Percentiles rank a stretch among this genome's conserved stretches.
These are phyloP conservation scores for Sigmodon hispidus DNA, from an alignment of 2,113 vertebrate genomes.

Conservation along the genomic window DNA sequence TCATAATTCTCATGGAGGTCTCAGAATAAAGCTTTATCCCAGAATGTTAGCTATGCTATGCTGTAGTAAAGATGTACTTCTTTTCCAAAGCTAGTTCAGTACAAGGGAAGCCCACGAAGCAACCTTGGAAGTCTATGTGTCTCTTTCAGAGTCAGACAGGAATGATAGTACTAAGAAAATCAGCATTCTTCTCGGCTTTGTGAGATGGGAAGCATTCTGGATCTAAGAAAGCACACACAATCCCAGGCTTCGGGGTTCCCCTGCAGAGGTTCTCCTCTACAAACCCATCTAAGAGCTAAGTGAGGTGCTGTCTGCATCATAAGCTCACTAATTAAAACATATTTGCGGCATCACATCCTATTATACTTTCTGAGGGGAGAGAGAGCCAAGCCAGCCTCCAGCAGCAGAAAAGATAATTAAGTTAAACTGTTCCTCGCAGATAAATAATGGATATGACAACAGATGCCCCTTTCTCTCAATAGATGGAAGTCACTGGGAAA, in stretches of 20 bases:
- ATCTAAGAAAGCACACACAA: background rate
- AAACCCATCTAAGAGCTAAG: constrained; percentile 55
- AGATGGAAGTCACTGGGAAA: constrained; percentile 67
- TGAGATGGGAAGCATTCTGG: background rate
- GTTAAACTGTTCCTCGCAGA: constrained; percentile 82
- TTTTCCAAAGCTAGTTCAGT: background rate
- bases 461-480: constrained; percentile 76
- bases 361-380: constrained; percentile 71
- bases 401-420: constrained; percentile 83
- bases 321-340: constrained; percentile 79
- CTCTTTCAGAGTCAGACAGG: background rate
- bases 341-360: constrained; percentile 75
- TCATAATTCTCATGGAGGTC: background rate
- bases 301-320: constrained; percentile 43
- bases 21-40: constrained; percentile 15
- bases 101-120: background rate
- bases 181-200: background rate
- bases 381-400: constrained; percentile 51
- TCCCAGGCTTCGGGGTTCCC: background rate
- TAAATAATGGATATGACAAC: constrained; percentile 85
- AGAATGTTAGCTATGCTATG: background rate
- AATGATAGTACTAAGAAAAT: background rate
- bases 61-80: background rate
- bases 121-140: background rate
- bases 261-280: constrained; percentile 16